A percentile compares a stretch with the other conserved stretches of the same genome.
phyloP scores from a whole-genome alignment of 2,797 vertebrate species.

The Labeo calbasu region DNA sequence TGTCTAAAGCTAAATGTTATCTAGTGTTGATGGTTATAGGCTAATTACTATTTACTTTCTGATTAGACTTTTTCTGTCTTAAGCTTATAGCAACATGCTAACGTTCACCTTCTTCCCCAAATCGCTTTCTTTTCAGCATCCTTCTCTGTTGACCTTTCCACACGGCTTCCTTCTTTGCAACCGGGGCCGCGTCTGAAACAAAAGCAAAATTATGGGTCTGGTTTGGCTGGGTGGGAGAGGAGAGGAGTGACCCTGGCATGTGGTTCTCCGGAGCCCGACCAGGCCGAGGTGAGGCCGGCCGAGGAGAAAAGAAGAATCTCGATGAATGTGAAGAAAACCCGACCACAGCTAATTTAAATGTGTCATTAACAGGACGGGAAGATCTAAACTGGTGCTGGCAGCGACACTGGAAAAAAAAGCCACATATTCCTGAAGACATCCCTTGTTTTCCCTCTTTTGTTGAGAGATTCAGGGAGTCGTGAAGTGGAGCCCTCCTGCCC shows the following conservation, averaged over 20 bases:
- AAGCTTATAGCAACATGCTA: conserved; percentile 50
- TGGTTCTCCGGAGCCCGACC: conserved; percentile 77
- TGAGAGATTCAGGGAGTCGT: conserved; percentile 52
- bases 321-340: conserved; percentile 78
- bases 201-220: conserved; percentile 87
- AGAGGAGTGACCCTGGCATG: conserved; percentile 81
- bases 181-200: conserved; percentile 84
- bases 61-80: conserved; percentile 15
- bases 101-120: conserved; percentile 29
- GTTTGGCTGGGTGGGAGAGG: conserved; percentile 78
- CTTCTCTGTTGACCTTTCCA: conserved; percentile 76
- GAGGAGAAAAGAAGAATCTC: conserved; percentile 80
- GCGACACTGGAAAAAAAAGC: conserved; percentile 64
- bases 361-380: conserved; percentile 73
- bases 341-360: conserved; percentile 82
- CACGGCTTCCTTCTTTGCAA: conserved; percentile 77
- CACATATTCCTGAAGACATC: conserved; percentile 67
- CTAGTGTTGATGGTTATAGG: background rate
- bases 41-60: background rate
- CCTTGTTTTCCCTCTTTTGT: conserved; percentile 66
- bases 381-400: conserved; percentile 71
- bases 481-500: conserved; percentile 50
- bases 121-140: conserved; percentile 55
- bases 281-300: conserved; percentile 80
- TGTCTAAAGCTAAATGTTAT: background rate